Conservation (phyloP, 2,797 vertebrate genomes). For the Pterois miles region DNA sequence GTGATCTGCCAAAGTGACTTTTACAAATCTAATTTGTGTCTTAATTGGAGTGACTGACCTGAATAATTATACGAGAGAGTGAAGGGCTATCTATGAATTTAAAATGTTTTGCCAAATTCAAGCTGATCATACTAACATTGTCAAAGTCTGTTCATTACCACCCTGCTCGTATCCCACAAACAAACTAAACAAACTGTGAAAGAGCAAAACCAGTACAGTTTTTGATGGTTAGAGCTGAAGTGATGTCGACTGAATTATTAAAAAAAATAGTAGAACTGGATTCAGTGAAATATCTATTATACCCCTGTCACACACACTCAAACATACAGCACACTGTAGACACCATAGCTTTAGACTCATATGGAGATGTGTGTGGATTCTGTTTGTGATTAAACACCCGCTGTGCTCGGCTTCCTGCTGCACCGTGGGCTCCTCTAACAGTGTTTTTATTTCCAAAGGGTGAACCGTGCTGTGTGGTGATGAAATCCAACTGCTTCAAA, state of each 20-base stretch:
- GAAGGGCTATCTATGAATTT: constrained; percentile 60
- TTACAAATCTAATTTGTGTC: constrained; percentile 54
- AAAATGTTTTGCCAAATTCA: constrained; percentile 62
- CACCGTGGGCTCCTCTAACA: constrained; percentile 46
- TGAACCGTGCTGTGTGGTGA: constrained; percentile 74
- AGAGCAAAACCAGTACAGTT: constrained; percentile 80
- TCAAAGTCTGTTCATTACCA: constrained; percentile 52
- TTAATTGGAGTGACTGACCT: constrained; percentile 65
- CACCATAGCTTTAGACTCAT: constrained; percentile 70
- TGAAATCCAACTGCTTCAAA: constrained; percentile 79
- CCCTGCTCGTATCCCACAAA: constrained; percentile 28
- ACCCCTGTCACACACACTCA: constrained; percentile 52
- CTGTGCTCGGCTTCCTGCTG: constrained; percentile 49
- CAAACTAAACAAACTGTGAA: constrained; percentile 61
- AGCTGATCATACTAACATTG: constrained; percentile 45
- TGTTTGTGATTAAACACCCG: constrained; percentile 66
- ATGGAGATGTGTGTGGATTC: constrained; percentile 64
- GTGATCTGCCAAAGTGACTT: constrained; percentile 57
- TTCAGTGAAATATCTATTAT: constrained; percentile 68
- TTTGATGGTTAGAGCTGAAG: constrained; percentile 72
- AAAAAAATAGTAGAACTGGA: constrained; percentile 64
- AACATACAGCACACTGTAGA: constrained; percentile 58
- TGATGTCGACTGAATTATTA: constrained; percentile 71
- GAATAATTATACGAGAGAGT: constrained; percentile 34
- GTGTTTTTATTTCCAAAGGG: constrained; percentile 67